Conservation (phyloP, 1,140 invertebrate genomes). For the Panonychus citri region DNA sequence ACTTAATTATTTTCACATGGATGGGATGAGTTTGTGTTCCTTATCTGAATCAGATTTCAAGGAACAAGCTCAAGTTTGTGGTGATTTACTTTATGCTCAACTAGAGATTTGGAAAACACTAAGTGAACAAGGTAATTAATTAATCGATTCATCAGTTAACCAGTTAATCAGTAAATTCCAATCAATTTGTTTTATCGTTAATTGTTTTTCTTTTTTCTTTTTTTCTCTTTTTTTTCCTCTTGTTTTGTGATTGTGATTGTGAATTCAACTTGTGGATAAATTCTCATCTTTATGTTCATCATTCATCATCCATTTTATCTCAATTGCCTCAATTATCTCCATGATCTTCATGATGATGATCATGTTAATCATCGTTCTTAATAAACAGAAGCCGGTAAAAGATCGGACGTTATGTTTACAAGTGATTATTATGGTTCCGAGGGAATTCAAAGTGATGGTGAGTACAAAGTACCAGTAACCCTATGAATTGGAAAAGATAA, state of each 20-base stretch:
- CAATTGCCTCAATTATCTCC: too few species aligned
- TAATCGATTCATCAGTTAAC: background rate
- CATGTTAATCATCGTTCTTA: too few species aligned
- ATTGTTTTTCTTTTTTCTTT: too few species aligned
- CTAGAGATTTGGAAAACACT: constrained; percentile 68
- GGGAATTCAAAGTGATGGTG: constrained; percentile 16
- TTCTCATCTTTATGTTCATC: too few species aligned
- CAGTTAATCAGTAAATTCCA: too few species aligned
- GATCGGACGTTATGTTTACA: constrained; percentile 1
- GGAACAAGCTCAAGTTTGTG: constrained; percentile 48
- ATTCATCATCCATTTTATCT: too few species aligned
- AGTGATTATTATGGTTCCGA: constrained; percentile 16
- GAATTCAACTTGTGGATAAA: too few species aligned
- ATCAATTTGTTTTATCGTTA: too few species aligned
- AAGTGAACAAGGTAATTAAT: background rate
- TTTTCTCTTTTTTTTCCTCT: too few species aligned
- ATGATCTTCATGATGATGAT: too few species aligned
- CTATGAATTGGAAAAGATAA: background rate
- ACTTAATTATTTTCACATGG: constrained; percentile 48
- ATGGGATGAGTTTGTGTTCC: constrained; percentile 44
- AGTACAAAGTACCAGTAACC: constrained; percentile 4
- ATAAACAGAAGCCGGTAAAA: background rate
- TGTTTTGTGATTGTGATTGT: too few species aligned
- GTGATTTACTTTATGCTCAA: constrained; percentile 59
- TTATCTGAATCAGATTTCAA: constrained; percentile 64